A percentile compares a stretch with the other conserved stretches of the same genome.
phyloP scores from a whole-genome alignment of 2,797 vertebrate species.

The Urosaurus nigricauda region DNA sequence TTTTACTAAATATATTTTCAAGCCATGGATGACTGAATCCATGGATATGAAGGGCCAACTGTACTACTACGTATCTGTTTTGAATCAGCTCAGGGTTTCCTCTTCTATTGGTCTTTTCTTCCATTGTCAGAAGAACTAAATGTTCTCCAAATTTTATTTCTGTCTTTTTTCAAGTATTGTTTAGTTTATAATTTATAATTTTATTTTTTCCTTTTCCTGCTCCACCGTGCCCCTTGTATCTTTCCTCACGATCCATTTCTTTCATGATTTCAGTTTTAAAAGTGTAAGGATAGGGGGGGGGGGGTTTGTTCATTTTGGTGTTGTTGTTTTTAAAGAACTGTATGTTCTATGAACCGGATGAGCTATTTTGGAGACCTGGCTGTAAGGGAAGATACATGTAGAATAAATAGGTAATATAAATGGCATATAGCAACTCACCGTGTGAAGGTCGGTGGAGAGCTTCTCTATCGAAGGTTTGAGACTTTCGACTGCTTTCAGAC shows the following conservation, averaged over 20 bases:
- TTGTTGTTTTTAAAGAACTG: background rate
- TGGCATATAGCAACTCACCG: conserved; percentile 76
- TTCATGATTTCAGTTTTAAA: background rate
- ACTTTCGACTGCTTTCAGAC: conserved; percentile 97
- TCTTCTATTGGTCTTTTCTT: background rate
- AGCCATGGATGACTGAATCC: too few species aligned
- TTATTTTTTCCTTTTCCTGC: background rate
- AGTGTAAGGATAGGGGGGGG: background rate
- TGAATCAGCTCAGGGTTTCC: background rate
- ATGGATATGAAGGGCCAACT: too few species aligned
- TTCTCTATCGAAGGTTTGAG: conserved; percentile 97
- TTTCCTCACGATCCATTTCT: background rate
- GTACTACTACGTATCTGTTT: background rate
- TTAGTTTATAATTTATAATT: background rate
- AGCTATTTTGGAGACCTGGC: background rate
- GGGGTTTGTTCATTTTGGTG: too few species aligned
- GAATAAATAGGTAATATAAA: background rate
- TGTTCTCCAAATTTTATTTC: background rate
- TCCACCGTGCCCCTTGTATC: background rate
- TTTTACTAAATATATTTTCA: too few species aligned
- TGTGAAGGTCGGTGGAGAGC: conserved; percentile 94
- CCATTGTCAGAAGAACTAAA: background rate
- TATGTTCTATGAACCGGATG: background rate
- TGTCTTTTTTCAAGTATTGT: background rate
- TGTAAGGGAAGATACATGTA: background rate